A percentile compares a stretch with the other conserved stretches of the same genome.
Evolutionary conservation across 2,797 vertebrate genomes (phyloP).

Genomic region (Nyctalus aviator): DNA sequence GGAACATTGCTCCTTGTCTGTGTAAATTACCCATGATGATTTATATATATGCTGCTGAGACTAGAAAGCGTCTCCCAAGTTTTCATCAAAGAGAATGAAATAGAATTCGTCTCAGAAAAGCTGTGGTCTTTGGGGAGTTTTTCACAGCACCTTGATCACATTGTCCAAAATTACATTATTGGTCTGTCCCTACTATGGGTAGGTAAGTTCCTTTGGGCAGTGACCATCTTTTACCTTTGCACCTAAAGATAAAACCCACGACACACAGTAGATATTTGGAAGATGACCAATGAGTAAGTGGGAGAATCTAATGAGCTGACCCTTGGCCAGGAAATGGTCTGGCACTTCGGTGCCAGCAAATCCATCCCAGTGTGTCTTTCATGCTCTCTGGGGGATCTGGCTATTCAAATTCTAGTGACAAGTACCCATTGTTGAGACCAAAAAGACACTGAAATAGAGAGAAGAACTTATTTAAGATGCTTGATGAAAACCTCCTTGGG

Average conservation of each 20-base stretch:
- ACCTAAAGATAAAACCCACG: neutral
- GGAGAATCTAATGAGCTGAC: neutral
- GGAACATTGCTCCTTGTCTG: neutral
- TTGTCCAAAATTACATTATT: neutral
- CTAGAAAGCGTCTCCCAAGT: neutral
- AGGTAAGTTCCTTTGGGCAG: neutral
- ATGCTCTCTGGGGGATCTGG: neutral
- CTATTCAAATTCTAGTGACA: neutral
- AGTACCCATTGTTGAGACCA: neutral
- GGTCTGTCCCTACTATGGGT: neutral
- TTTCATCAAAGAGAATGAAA: neutral
- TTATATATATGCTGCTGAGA: neutral
- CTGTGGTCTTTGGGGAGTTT: neutral
- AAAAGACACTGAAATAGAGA: neutral
- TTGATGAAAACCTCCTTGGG: neutral
- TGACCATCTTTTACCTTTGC: neutral
- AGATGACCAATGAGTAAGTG: neutral
- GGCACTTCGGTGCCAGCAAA: neutral
- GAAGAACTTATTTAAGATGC: neutral
- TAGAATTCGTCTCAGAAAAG: neutral
- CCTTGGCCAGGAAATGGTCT: neutral
- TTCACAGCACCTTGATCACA: neutral
- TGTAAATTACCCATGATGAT: neutral
- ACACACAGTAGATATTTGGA: neutral
- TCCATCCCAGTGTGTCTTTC: neutral